phyloP scores from a whole-genome alignment of 2,113 vertebrate species.

The Trochalopteron elliotii region DNA sequence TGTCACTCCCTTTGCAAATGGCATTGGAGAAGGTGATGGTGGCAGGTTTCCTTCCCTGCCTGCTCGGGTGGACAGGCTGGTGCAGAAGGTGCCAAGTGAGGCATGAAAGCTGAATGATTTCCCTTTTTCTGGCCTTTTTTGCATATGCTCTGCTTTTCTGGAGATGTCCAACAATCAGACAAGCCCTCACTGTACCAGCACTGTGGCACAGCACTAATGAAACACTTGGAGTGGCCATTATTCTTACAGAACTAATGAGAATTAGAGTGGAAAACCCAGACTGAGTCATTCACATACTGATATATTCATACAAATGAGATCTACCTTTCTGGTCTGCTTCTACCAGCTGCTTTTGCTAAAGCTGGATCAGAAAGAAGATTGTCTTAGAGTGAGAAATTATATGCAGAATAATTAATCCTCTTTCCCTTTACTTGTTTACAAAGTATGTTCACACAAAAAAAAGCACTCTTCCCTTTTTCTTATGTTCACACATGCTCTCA shows the following conservation, averaged over 20 bases:
- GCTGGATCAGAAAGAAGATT: neutral
- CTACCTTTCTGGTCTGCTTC: neutral
- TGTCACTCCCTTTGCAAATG: fast-evolving
- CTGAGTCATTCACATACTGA: neutral
- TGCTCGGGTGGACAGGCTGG: fast-evolving
- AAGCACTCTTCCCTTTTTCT: neutral
- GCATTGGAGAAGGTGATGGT: neutral
- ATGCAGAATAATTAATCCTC: neutral
- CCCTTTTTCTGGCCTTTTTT: neutral
- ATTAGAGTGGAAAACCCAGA: neutral
- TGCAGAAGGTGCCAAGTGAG: fast-evolving
- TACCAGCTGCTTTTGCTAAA: neutral
- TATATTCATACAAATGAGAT: neutral
- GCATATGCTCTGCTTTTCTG: neutral
- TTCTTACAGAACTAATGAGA: neutral
- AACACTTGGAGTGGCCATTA: neutral
- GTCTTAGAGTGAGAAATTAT: neutral
- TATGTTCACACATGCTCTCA: fast-evolving
- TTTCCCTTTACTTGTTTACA: neutral
- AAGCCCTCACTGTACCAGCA: neutral
- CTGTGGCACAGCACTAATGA: neutral
- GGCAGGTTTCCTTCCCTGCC: neutral
- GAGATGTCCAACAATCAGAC: neutral
- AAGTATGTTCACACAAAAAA: neutral
- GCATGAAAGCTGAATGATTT: fast-evolving